Base-by-base conservation (phyloP, 2,888 invertebrate genomes). In the Limnephilus lunatus region DNA sequence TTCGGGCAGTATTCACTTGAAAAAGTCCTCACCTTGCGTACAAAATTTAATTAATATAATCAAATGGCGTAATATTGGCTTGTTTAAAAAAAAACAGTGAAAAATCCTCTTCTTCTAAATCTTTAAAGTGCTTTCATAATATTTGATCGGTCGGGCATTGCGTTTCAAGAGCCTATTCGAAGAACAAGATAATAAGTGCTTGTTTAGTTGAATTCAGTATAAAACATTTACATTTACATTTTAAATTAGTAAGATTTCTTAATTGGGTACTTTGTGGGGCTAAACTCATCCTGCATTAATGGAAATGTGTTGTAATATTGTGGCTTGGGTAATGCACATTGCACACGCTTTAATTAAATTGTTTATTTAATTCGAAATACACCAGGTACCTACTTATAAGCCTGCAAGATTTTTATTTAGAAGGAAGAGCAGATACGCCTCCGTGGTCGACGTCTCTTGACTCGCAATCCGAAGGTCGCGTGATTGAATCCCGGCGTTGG, bases 211-310 rank as follows among this genome's bases (percentile, higher is more conserved):
- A 68, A 9, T 68, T 68, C 68, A 7, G 7, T 25, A 68, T 9
- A n/a, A 68, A 68, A 68, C n/a, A 68, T 68, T 68, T 68, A 68
- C n/a, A 68, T 68, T 68, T 68, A 68, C 68, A 68, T 68, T 68
- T 25, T 25, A n/a, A 68, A 68, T 68, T 68, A 68, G 25, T 68
- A n/a, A 68, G 68, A 68, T 68, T 68, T 68, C 68, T 68, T 25
- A 25, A 68, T 68, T 15, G 15, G 48, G 25, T 68, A 9, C 25
- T 68, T 68, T 68, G 68, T 25, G 9, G 25, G 9, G 68, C 2
- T 68, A 7, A 68, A 68, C 68, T 68, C 68, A 68, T 68, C 25
- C 68, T 68, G 68, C n/a, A 68, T 68, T 68, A 25, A 25, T 68
- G 68, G 68, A 25, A 68, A 25, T 68, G 25, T 68, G 25, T 19